Conservation (phyloP, 2,888 invertebrate species). For the Flexamia atlantica region DNA sequence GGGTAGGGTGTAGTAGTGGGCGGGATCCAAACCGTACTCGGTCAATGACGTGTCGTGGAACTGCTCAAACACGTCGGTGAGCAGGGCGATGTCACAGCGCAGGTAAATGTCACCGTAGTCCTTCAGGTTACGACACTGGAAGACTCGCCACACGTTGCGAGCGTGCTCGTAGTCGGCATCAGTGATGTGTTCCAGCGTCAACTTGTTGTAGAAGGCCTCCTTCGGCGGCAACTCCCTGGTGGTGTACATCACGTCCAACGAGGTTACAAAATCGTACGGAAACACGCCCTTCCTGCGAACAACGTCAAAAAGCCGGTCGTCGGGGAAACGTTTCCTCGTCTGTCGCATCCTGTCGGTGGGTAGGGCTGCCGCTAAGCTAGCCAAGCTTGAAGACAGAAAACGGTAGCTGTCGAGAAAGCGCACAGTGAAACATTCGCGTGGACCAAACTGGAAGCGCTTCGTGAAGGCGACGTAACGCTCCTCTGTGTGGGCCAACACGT, state of each 20-base stretch:
- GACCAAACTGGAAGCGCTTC: slow-evolving; percentile 63
- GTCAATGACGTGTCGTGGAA: slow-evolving; percentile 71
- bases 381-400: slow-evolving; percentile 60
- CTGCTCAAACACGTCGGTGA: slow-evolving; percentile 73
- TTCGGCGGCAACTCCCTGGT: slow-evolving; percentile 67
- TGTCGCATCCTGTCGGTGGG: neutral
- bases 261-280: slow-evolving; percentile 68
- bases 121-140: slow-evolving; percentile 70
- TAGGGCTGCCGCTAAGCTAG: slow-evolving; percentile 50
- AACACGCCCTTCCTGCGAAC: slow-evolving; percentile 67
- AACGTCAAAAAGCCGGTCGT: slow-evolving; percentile 13
- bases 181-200: slow-evolving; percentile 67
- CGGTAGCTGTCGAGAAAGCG: slow-evolving; percentile 65
- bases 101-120: slow-evolving; percentile 73
- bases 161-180: slow-evolving; percentile 72
- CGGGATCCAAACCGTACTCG: slow-evolving; percentile 72
- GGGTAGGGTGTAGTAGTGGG: slow-evolving; percentile 71
- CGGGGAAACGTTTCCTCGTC: slow-evolving; percentile 5
- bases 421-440: neutral
- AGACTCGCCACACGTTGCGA: slow-evolving; percentile 71
- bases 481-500: slow-evolving; percentile 71
- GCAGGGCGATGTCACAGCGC: slow-evolving; percentile 72
- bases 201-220: slow-evolving; percentile 68
- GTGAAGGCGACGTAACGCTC: slow-evolving; percentile 72
- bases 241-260: slow-evolving; percentile 23